Conservation (phyloP, 2,888 invertebrate species). For the Cremastobaeus sp. region DNA sequence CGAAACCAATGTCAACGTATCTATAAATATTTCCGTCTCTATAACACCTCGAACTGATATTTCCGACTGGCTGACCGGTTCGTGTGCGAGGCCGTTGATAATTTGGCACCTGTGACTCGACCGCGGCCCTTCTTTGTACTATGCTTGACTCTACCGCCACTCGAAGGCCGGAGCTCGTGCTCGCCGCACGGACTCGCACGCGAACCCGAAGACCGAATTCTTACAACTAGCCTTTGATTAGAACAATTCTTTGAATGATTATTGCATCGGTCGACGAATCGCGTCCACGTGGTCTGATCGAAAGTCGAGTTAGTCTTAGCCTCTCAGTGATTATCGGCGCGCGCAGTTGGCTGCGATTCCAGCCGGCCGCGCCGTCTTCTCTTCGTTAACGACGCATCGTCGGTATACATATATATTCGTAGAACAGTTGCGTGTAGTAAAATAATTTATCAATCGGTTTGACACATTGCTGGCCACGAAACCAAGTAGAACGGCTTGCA, state of each 20-base stretch:
- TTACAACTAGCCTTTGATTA: slow-evolving; percentile 43
- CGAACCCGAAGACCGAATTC: slow-evolving; percentile 36
- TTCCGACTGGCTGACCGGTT: too few species aligned
- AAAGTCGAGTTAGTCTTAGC: slow-evolving; percentile 78
- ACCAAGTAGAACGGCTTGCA: slow-evolving; percentile 3
- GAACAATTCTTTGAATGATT: slow-evolving; percentile 53
- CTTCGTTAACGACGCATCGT: slow-evolving; percentile 1
- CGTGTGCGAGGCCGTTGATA: slow-evolving; percentile 5
- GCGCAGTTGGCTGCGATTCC: too few species aligned
- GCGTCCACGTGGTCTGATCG: slow-evolving; percentile 49
- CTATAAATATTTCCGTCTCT: neutral
- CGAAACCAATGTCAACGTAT: slow-evolving; percentile 63
- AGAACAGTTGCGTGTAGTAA: slow-evolving; percentile 10
- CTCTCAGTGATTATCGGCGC: slow-evolving; percentile 79
- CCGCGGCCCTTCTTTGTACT: too few species aligned
- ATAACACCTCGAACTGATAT: too few species aligned
- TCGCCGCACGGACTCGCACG: too few species aligned
- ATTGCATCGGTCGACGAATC: slow-evolving; percentile 43
- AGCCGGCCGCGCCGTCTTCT: too few species aligned
- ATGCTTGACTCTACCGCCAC: too few species aligned
- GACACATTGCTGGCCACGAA: slow-evolving; percentile 1
- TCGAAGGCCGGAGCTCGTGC: too few species aligned
- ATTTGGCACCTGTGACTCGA: too few species aligned
- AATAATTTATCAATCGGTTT: slow-evolving; percentile 17
- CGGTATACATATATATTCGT: slow-evolving; percentile 5